Base-by-base conservation (phyloP, 23 tunicate genomes). In the Trididemnum miniatum region DNA sequence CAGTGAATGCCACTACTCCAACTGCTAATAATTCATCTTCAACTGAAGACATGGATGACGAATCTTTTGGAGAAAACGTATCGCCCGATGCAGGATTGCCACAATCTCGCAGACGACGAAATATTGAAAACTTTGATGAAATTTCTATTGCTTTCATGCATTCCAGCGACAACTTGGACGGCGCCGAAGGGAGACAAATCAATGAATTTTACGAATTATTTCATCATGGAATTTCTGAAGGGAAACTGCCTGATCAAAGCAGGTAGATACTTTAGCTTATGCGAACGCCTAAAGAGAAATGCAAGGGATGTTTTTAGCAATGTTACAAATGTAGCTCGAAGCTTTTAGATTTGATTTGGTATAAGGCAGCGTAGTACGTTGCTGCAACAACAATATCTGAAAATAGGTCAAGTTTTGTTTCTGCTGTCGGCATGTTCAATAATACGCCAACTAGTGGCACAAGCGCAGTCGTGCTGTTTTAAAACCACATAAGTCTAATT, bases 211-310 rank as follows among this genome's bases (percentile, higher is more conserved):
- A 62, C 4, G 67, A 62, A 62, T 3, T 62, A 3, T 20, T 62
- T 26, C 29, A 20, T 18, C 25, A 3, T 24, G 67, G 29, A 62
- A 27, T 73, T 37, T 39, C 59, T 18, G 79, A 73, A 39, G 79
- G 59, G 18, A 9, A 38, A 25, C 31, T 73, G 29, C 79, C 79
- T 12, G 59, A 73, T 2, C 59, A 73, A 24, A 69, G 75, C 75
- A 69, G 75, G 37, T n/a, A n/a, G n/a, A n/a, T n/a, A n/a, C n/a
- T n/a, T n/a, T n/a, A n/a, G n/a, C n/a, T n/a, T n/a, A n/a, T n/a
- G n/a, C n/a, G n/a, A n/a, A n/a, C n/a, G n/a, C n/a, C n/a, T n/a
- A n/a, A n/a, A n/a, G n/a, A n/a, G n/a, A n/a, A n/a, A n/a, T n/a
- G n/a, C n/a, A n/a, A n/a, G n/a, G n/a, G n/a, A n/a, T n/a, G n/a